Percentiles rank a stretch among this genome's conserved stretches.
Conservation (phyloP, 2,888 invertebrate genomes). For the Synergus itoensis region DNA sequence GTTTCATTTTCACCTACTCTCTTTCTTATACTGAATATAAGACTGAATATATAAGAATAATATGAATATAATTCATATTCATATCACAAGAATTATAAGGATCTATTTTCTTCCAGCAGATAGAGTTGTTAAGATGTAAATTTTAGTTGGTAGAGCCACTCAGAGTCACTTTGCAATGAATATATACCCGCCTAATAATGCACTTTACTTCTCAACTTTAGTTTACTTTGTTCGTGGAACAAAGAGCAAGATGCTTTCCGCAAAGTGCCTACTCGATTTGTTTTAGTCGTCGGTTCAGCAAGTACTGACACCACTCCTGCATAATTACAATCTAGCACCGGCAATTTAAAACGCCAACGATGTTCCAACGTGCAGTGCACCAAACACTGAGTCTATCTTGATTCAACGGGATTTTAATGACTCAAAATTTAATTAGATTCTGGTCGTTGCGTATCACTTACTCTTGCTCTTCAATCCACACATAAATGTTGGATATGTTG, state of each 20-base stretch:
- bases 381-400: not conserved
- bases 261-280: constrained; percentile 53
- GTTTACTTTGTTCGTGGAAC: not conserved
- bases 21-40: not conserved
- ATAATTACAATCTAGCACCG: constrained; percentile 56
- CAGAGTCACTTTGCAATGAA: constrained; percentile 20
- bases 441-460: constrained; percentile 16
- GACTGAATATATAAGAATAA: not conserved
- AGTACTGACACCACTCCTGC: constrained; percentile 50
- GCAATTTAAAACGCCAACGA: constrained; percentile 24
- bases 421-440: constrained; percentile 27
- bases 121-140: constrained; percentile 8
- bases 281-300: constrained; percentile 54
- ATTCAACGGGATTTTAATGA: constrained; percentile 36
- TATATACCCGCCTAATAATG: not conserved
- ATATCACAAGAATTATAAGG: not conserved
- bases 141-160: not conserved
- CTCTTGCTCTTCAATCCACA: constrained; percentile 3
- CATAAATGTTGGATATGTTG: too few species aligned
- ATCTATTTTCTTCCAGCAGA: not conserved
- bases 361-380: constrained; percentile 6
- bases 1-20: not conserved
- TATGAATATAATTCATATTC: not conserved
- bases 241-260: constrained; percentile 30
- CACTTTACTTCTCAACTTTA: not conserved